These are phyloP conservation scores for Ostrea denselamellosa DNA, from an alignment of 1,140 invertebrate genomes.

Conservation along the genomic window DNA sequence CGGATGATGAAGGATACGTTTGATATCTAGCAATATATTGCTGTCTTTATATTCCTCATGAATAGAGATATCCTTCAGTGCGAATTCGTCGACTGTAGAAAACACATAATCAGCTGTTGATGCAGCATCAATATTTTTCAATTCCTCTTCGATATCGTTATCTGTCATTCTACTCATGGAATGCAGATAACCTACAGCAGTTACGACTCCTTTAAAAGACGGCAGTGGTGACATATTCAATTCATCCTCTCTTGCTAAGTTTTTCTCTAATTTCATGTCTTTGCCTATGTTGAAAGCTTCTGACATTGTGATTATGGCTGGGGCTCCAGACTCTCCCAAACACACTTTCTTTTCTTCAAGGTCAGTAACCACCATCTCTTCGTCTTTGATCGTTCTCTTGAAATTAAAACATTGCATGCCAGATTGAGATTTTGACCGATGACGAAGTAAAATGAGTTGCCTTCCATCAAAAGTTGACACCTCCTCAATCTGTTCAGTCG, in stretches of 20 bases:
- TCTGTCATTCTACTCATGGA: neutral
- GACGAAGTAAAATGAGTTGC: neutral
- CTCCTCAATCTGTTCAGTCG: neutral
- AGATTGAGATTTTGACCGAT: neutral
- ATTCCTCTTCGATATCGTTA: neutral
- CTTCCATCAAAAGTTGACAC: neutral
- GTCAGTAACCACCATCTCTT: neutral
- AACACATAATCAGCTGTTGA: neutral
- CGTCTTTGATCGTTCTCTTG: neutral
- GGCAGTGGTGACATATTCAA: neutral
- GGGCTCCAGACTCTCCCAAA: constrained; percentile 30
- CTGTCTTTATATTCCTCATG: constrained; percentile 2
- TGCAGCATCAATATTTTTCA: neutral
- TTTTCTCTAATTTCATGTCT: neutral
- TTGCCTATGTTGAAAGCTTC: neutral
- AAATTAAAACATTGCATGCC: constrained; percentile 29
- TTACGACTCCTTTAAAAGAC: neutral
- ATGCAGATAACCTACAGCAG: neutral
- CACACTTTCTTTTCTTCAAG: neutral
- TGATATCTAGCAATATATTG: neutral
- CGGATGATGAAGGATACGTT: neutral
- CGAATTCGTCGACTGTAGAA: neutral
- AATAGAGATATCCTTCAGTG: neutral
- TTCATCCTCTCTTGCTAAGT: neutral
- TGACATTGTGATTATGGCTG: constrained; percentile 18